phyloP scores from a whole-genome alignment of 2,888 invertebrate genomes.

The Xylocampa areola region DNA sequence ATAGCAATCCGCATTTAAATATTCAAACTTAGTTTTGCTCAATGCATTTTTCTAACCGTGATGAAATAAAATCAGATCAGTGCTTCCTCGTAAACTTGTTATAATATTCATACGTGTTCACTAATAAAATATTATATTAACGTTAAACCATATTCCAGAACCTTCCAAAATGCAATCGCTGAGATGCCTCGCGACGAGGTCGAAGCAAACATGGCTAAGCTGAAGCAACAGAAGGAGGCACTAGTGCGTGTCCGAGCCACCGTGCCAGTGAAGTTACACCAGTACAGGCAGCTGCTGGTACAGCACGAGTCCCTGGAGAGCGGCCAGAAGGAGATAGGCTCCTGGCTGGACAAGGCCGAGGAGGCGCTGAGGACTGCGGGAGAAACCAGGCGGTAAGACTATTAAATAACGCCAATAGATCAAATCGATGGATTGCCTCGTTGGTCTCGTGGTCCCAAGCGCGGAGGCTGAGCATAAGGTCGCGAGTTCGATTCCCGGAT shows the following conservation, averaged over 20 bases:
- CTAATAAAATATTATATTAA: too few relatives aligned
- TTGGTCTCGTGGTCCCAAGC: too few relatives aligned
- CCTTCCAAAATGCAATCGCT: slow-evolving; percentile 96
- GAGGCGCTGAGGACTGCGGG: slow-evolving; percentile 89
- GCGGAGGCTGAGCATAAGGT: too few relatives aligned
- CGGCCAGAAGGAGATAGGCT: slow-evolving; percentile 95
- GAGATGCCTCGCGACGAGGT: slow-evolving; percentile 97
- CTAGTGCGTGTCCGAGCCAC: slow-evolving; percentile 95
- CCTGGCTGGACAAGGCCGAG: slow-evolving; percentile 96
- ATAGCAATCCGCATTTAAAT: too few relatives aligned
- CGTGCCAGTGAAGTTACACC: slow-evolving; percentile 94
- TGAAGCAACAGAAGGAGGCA: slow-evolving; percentile 97
- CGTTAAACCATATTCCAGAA: slow-evolving; percentile 79
- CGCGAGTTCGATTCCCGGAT: too few relatives aligned
- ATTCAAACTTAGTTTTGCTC: too few relatives aligned
- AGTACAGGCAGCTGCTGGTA: slow-evolving; percentile 94
- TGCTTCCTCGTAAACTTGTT: too few relatives aligned
- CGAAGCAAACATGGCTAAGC: slow-evolving; percentile 95
- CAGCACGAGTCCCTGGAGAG: slow-evolving; percentile 97
- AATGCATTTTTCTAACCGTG: too few relatives aligned
- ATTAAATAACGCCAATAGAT: neutral
- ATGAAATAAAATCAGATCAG: too few relatives aligned
- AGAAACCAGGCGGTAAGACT: slow-evolving; percentile 77
- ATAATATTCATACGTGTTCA: too few relatives aligned
- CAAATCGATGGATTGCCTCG: neutral